These are phyloP conservation scores for Hedya salicella DNA, from an alignment of 2,888 invertebrate species.

Conservation along the genomic window DNA sequence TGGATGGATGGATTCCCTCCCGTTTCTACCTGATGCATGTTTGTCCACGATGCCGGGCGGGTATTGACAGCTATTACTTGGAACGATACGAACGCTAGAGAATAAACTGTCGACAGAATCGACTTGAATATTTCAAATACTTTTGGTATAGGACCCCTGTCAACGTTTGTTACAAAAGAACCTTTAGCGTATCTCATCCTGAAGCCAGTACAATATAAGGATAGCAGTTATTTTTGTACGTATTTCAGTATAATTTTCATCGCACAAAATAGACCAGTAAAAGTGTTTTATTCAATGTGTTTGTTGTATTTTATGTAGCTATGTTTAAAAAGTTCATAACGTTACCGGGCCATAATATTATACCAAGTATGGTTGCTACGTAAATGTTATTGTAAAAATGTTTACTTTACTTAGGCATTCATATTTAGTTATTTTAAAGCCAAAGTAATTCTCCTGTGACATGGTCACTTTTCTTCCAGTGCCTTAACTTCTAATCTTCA, in stretches of 20 bases:
- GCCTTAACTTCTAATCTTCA: constrained; percentile 16
- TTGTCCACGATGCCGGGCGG: constrained; percentile 13
- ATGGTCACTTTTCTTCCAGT: background rate
- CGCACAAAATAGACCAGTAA: no score
- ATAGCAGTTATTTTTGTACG: background rate
- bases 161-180: background rate
- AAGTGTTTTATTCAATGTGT: no score
- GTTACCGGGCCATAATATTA: no score
- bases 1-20: constrained; percentile 8
- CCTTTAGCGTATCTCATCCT: background rate
- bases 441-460: background rate
- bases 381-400: no score
- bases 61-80: constrained; percentile 39
- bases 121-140: background rate
- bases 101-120: constrained; percentile 12
- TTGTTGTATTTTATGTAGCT: no score
- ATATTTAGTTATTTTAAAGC: no score
- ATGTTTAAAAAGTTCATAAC: no score
- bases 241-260: no score
- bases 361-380: no score
- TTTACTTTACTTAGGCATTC: no score
- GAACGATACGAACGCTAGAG: background rate
- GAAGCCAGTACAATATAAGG: background rate
- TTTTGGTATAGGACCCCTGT: background rate
- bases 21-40: constrained; percentile 35